Base-by-base conservation (phyloP, 1,140 invertebrate species). In the Oncopeltus fasciatus region DNA sequence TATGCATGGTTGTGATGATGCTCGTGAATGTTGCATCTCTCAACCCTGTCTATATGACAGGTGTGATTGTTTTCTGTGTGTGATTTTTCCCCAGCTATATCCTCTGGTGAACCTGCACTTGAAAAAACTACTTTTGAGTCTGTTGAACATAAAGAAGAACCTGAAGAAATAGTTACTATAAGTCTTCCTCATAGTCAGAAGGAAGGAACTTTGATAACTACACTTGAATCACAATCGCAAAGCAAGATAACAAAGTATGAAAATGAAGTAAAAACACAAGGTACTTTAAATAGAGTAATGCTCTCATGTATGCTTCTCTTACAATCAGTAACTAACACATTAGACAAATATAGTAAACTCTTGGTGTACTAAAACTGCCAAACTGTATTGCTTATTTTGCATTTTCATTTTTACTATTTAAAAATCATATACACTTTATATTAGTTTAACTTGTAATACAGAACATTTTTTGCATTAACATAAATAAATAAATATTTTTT, bases 1-100 rank as follows among this genome's bases (percentile, higher is more conserved):
- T 53, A 26, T 24, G 49, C 49, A 53, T 53, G 49, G 20, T 53
- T 53, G 49, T 27, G 31, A 38, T 38, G 31, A 53, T 53, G 49
- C 49, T 24, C 44, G 20, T 63, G 49, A 18, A 24, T 53, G 18
- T 14, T 53, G 49, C 49, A 53, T 53, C 49, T 53, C 49, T 53
- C 27, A 64, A 57, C 60, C 57, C 64, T 61, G 60, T 53, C 56
- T 47, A 46, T 47, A 57, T 44, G 56, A 60, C 62, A 61, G 59
- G 62, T 66, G 59, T 63, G 61, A 66, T 59, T 63, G 62, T 64
- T 63, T 63, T 14, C 60, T 27, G 59, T 61, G 51, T 64, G 27
- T 63, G 61, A 24, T 38, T 47, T 47, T 53, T 26, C 49, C 18
- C 18, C 24, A 53, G 49, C 49, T 24, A 53, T 24, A 24, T 53